Base-by-base conservation (phyloP, 37 sponge, comb jelly and placozoan genomes). In the Bolinopsis microptera region DNA sequence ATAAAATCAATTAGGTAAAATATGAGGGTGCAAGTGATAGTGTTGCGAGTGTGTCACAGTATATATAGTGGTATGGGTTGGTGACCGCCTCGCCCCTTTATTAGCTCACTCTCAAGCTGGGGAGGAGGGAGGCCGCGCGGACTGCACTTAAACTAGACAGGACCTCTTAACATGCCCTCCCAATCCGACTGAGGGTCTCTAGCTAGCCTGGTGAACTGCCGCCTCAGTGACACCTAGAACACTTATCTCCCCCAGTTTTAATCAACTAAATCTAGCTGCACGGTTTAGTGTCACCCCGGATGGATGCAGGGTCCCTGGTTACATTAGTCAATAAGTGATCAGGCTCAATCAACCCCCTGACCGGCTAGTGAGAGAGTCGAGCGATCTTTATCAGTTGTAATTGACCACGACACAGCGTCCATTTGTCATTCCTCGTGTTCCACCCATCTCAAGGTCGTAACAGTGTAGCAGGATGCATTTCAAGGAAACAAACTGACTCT, bases 1-100 rank as follows among this genome's bases (percentile, higher is more conserved):
- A 77, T 32, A 77, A 77, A 32, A 32, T 28, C 80, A 32, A 77
- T 77, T 77, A 77, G 80, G 61, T 18, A 48, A 48, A 48, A 5
- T 48, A 77, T 35, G 80, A 35, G 80, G 37, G 37, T 77, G 31
- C 31, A 28, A 67, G 13, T 13, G 68, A 72, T 30, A 30, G 74
- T 30, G 31, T 72, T n/a, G 74, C 18, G 13, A 24, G 74, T 48
- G 61, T 48, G 61, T 48, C 61, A 48, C 61, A 13, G 61, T 48
- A 48, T 48, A 48, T 48, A 48, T 48, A 48, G 61, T 48, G 61
- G 61, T 48, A 48, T 48, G 61, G 5, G 61, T 5, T 13, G 13
- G 61, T 48, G 61, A 5, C 61, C 61, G 61, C 61, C 61, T 5
- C 61, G 61, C 61, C 61, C 61, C 61, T 48, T 13, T 13, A 48